Percentiles rank a stretch among this genome's conserved stretches.
Conservation (phyloP, 2,113 vertebrate genomes). For the Phrynosoma platyrhinos region DNA sequence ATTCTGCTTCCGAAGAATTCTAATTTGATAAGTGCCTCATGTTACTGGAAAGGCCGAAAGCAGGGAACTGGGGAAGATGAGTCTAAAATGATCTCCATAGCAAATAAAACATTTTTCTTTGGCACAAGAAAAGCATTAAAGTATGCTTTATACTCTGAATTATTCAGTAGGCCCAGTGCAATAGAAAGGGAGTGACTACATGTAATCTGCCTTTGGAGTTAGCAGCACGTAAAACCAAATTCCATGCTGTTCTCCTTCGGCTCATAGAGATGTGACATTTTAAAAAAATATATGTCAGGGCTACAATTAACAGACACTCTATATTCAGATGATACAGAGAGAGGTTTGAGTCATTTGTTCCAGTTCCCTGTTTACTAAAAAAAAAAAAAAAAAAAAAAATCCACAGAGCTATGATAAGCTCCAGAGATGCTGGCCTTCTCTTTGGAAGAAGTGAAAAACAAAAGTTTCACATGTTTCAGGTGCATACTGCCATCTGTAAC, state of each 20-base stretch:
- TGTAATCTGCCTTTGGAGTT: neutral
- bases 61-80: conserved; percentile 26
- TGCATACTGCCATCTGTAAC: neutral
- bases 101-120: conserved; percentile 18
- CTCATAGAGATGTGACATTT: neutral
- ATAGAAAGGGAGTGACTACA: fast-evolving
- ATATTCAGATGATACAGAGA: neutral
- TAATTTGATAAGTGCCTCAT: conserved; percentile 46
- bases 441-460: neutral
- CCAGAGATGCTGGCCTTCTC: neutral
- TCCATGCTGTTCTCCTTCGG: neutral
- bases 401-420: neutral
- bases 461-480: neutral
- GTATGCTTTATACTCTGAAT: conserved; percentile 29
- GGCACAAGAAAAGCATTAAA: conserved; percentile 22
- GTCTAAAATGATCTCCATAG: neutral
- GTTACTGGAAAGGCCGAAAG: conserved; percentile 59
- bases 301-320: neutral
- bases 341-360: neutral
- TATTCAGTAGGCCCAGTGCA: conserved; percentile 20
- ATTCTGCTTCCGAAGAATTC: conserved; percentile 71
- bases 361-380: neutral
- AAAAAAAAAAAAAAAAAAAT: neutral
- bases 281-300: neutral
- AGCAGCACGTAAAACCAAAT: neutral